Conservation (phyloP, 2,797 vertebrate genomes). For the Anguilla marmorata region DNA sequence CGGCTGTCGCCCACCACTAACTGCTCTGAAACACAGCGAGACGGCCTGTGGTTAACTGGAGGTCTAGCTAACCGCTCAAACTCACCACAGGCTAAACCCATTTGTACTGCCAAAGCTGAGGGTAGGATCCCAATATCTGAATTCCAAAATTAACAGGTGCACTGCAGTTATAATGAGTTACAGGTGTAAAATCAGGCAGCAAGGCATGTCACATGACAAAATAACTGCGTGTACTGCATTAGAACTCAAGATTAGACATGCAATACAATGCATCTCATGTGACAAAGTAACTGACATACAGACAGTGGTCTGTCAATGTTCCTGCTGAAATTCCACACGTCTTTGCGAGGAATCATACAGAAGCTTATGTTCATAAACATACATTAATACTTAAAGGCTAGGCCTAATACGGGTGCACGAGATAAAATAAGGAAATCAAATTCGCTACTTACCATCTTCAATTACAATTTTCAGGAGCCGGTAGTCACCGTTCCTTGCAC, state of each 20-base stretch:
- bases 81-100: background rate
- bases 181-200: background rate
- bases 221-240: background rate
- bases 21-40: conserved; percentile 68
- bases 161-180: too few species aligned
- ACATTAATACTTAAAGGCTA: background rate
- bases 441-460: conserved; percentile 77
- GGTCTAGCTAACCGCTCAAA: background rate
- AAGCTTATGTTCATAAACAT: background rate
- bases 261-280: background rate
- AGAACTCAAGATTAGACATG: background rate
- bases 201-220: background rate
- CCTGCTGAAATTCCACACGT: background rate
- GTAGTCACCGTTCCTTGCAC: conserved; percentile 84
- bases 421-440: background rate
- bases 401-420: background rate
- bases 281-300: background rate
- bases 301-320: background rate
- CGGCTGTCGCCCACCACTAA: conserved; percentile 76
- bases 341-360: background rate
- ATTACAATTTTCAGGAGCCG: conserved; percentile 84
- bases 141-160: too few species aligned
- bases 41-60: background rate
- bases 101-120: too few species aligned
- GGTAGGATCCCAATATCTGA: too few species aligned